phyloP scores from a whole-genome alignment of 2,888 invertebrate species.

The Epiblema foenella region DNA sequence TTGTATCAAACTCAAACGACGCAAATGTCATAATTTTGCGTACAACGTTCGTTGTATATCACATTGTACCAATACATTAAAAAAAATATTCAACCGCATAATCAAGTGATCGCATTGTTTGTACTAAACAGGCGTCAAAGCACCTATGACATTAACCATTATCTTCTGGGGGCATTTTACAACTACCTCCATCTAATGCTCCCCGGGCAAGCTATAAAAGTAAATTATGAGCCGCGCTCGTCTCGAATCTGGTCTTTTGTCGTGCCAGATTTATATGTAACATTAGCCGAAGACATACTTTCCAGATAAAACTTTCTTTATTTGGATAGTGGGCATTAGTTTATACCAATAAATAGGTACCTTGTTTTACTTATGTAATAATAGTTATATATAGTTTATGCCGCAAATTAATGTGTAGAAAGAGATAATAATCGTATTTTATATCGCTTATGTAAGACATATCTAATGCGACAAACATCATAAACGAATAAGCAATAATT shows the following conservation, averaged over 20 bases:
- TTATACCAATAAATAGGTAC: constrained; percentile 10
- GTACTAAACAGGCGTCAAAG: constrained; percentile 8
- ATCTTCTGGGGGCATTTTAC: constrained; percentile 40
- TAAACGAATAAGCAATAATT: too few relatives aligned
- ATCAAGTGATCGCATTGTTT: constrained; percentile 8
- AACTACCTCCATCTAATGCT: constrained; percentile 40
- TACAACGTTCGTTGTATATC: too few relatives aligned
- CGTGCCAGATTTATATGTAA: constrained; percentile 45
- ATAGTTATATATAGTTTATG: too few relatives aligned
- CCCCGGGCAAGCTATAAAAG: constrained; percentile 44
- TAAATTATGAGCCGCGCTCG: constrained; percentile 46
- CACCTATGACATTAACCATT: constrained; percentile 36
- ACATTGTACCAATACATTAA: not conserved
- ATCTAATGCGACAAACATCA: too few relatives aligned
- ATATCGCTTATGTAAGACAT: too few relatives aligned
- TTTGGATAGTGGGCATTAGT: constrained; percentile 31
- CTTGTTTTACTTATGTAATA: too few relatives aligned
- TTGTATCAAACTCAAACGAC: not conserved
- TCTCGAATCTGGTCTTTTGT: constrained; percentile 44
- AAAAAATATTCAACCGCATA: not conserved
- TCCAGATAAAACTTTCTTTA: constrained; percentile 43
- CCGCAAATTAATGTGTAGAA: too few relatives aligned
- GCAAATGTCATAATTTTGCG: too few relatives aligned
- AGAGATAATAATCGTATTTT: too few relatives aligned
- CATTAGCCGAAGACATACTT: constrained; percentile 43